Evolutionary conservation across 2,113 vertebrate species (phyloP), one percentile per base, ranked within the genome.

Genomic region (Marmota flaviventris): DNA sequence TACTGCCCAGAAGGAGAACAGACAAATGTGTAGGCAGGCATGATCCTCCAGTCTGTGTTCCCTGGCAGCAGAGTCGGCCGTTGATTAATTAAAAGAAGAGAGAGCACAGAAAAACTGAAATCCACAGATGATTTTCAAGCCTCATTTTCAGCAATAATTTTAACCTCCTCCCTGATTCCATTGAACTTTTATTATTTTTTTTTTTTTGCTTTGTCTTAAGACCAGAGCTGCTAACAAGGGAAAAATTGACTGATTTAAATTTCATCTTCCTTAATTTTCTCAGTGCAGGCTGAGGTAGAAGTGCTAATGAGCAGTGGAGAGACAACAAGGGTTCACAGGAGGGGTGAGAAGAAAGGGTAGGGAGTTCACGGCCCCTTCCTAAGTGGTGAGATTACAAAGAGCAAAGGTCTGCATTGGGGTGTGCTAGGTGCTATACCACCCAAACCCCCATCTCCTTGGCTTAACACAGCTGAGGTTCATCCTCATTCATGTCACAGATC

Each of bases 241-340:
- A 86, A 91, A 89, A 67, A 34, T 70, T 7, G 81, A 92, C 51
- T 77, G 81, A 90, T 61, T 94, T 94, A 94, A 92, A 82, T 96
- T 93, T 82, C 45, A 95, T 93, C 72, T 69, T 83, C 45, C 85
- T 92, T 61, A 73, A 86, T 78, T 92, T 97, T 88, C 70, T 97
- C 70, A 10, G 25, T 37, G 67, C 32, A 67, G 82, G 61, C 84
- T 94, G 88, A 90, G 45, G 72, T 29, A 72, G 69, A 91, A 39
- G 87, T 96, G 88, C 61, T 98, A 96, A 96, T 78, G 87, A 94
- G 94, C 84, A 48, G 76, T 69, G 39, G 85, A 72, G 90, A 95
- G 94, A 90, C 81, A 95, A 39, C 22, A 51, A 76, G n/a, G 2
- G 25, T 29, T 86, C 67, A 24, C 53, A 22, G 10, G n/a, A 29